Percentiles rank a stretch among this genome's conserved stretches.
Evolutionary conservation across 2,113 vertebrate species (phyloP).

Genomic region (Ifrita kowaldi): DNA sequence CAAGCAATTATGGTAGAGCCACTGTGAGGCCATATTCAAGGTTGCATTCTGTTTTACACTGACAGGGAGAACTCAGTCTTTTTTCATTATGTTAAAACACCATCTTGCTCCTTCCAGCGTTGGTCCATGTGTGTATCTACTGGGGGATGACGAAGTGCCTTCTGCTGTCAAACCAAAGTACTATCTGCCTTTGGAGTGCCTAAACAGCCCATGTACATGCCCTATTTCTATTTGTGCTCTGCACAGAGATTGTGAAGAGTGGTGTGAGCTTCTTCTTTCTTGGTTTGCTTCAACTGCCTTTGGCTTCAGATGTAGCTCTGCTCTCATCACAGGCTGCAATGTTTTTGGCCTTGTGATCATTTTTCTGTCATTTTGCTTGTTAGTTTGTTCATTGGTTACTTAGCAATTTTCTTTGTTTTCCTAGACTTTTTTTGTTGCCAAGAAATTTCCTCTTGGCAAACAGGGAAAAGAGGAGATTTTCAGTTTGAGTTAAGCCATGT

Average conservation of each 20-base stretch:
- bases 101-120: neutral
- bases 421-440: conserved; percentile 46
- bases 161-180: neutral
- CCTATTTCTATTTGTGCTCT: neutral
- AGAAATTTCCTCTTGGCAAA: conserved; percentile 52
- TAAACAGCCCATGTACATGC: neutral
- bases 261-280: neutral
- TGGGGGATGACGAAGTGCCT: neutral
- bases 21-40: conserved; percentile 60
- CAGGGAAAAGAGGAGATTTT: conserved; percentile 12
- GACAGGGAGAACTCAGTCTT: neutral
- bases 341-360: conserved; percentile 37
- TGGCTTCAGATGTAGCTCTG: conserved; percentile 36
- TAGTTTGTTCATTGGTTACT: conserved; percentile 66
- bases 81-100: neutral
- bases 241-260: neutral
- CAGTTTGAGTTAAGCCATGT: conserved; percentile 49
- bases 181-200: neutral
- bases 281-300: conserved; percentile 37
- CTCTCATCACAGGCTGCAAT: conserved; percentile 50
- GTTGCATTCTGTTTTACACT: conserved; percentile 33
- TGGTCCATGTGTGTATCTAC: neutral
- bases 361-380: conserved; percentile 61
- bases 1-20: conserved; percentile 59
- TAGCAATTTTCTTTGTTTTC: conserved; percentile 66